Evolutionary conservation across 2,797 vertebrate genomes (phyloP), one percentile per base, ranked within the genome.

Genomic region (Notoglanidium macrostoma): DNA sequence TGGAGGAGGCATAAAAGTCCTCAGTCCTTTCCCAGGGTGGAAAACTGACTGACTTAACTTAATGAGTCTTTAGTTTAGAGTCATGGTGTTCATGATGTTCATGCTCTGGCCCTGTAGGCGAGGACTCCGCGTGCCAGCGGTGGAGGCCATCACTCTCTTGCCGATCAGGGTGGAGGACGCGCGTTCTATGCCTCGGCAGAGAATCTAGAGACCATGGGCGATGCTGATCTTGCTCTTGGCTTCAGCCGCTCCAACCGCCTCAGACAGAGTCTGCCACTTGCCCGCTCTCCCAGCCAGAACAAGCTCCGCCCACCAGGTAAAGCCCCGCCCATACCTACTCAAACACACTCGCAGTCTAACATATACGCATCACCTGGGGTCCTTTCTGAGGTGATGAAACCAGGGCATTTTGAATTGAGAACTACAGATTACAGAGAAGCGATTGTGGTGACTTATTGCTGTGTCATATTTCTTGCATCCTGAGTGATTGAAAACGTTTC

Each of bases 221-320:
- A 99, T 91, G 95, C 97, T 0, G 97, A 98, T 88, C 91, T 98
- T 68, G 97, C 98, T 63, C 92, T 98, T 88, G 98, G 97, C 10
- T 99, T 99, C 92, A 99, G 96, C 94, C 97, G 98, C 91, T 98
- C 98, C 96, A 99, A 98, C 94, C 97, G 98, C 70, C 98, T 99
- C 81, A 96, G 98, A n/a, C 98, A 98, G 95, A 99, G 98, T 92
- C 94, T 99, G 91, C 98, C 98, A 2, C 94, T 99, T 91, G 97
- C 98, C 1, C 97, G 98, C 4, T 98, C 98, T 0, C 96, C 98
- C 93, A 98, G 97, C 94, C 98, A 99, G 94, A 97, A 96, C 63
- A 99, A 99, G 93, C 96, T 99, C 82, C 94, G 97, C 6, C 97
- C 97, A 0, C 98, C 98, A 97, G 98, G 98, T 99, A 94, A 23